These are phyloP conservation scores for Calonectris borealis DNA, from an alignment of 2,113 vertebrate genomes.

Conservation along the genomic window DNA sequence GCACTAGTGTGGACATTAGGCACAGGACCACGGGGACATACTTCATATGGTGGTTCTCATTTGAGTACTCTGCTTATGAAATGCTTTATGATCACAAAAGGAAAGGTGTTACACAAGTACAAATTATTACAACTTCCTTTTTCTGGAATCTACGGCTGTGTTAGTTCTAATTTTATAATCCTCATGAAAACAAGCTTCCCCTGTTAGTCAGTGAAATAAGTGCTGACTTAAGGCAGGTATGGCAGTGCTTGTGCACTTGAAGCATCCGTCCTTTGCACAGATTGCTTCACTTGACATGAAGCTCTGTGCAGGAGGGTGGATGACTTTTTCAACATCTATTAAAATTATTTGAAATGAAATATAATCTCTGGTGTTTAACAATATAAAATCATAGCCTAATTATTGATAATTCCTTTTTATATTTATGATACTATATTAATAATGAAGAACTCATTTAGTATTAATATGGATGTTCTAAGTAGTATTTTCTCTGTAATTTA, in stretches of 20 bases:
- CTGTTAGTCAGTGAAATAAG: neutral
- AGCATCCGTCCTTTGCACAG: neutral
- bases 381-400: constrained; percentile 60
- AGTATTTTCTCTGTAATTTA: constrained; percentile 59
- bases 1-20: neutral
- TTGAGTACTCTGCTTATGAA: neutral
- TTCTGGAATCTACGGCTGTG: neutral
- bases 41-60: neutral
- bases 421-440: constrained; percentile 50
- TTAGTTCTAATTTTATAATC: neutral
- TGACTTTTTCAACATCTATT: neutral
- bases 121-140: neutral
- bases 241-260: neutral
- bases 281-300: neutral
- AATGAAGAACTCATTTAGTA: constrained; percentile 65
- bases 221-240: neutral
- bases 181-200: neutral
- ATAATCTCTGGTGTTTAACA: neutral
- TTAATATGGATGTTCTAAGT: constrained; percentile 53
- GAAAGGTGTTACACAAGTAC: neutral
- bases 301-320: neutral
- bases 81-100: neutral
- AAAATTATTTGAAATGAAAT: constrained; percentile 30
- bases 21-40: neutral
- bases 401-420: constrained; percentile 55